Evolutionary conservation across 2,888 invertebrate genomes (phyloP), one percentile per base, ranked within the genome.

Genomic region (Bibio marci): DNA sequence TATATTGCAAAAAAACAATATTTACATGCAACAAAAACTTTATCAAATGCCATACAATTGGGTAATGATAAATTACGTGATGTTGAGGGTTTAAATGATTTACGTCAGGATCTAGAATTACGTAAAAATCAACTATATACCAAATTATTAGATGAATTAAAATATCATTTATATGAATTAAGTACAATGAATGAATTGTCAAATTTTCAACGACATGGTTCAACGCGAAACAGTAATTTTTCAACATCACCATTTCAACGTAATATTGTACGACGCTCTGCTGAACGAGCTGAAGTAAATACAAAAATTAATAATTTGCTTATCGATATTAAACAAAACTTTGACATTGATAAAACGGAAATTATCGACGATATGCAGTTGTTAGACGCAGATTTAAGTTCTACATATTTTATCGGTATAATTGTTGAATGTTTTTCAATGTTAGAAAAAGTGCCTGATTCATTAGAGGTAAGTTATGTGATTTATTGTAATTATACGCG

Each of bases 371-470:
- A 73, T 51, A 59, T 70, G 18, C 67, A 70, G 48, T 55, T 65
- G n/a, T 49, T 62, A 15, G 71, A 73, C 56, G 67, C 70, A 2
- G 73, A 74, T 49, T 63, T 70, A 37, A 70, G 73, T 56, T 67
- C 74, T 35, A 70, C 71, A 45, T 72, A 77, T 52, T 80, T 77
- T 44, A 76, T 88, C 53, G 77, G 82, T 50, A 73, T 82, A 49
- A 70, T 90, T 32, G 73, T 90, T 1, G 87, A 91, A 55, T 88
- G 90, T 44, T 69, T 92, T 38, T 82, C 80, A 12, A 72, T 83
- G 42, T 62, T 92, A 44, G 79, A 80, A 38, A 85, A 83, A 57
- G 67, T 91, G 49, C 80, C 83, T 38, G 87, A 85, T 50, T 82
- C 87, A 17, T 71, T 90, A 28, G 86, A 88, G 67, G 82, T 80